These are phyloP conservation scores for Trachops cirrhosus DNA, from an alignment of 2,797 vertebrate species.

Conservation along the genomic window DNA sequence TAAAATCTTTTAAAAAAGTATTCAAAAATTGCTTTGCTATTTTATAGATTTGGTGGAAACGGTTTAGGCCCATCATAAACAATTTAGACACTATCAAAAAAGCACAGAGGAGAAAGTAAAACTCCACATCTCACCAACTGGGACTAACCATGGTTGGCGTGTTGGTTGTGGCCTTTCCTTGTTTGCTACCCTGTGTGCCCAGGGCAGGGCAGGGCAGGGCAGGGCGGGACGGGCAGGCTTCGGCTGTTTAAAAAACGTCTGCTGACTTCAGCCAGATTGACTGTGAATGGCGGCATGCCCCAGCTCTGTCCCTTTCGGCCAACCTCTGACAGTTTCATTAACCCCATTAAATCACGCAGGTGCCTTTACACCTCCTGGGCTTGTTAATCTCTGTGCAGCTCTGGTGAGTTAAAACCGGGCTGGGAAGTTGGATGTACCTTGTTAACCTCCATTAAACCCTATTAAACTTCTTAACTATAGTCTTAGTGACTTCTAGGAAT, in stretches of 20 bases:
- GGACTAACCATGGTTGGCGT: background rate
- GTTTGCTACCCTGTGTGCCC: background rate
- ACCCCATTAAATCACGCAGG: conserved; percentile 67
- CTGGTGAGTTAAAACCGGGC: conserved; percentile 57
- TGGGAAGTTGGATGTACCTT: conserved; percentile 64
- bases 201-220: background rate
- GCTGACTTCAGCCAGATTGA: conserved; percentile 1
- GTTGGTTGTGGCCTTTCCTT: background rate
- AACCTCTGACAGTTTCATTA: conserved; percentile 69
- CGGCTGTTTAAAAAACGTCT: background rate
- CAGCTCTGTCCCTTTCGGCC: background rate
- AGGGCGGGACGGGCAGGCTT: background rate
- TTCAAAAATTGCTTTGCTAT: background rate
- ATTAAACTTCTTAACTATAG: conserved; percentile 64
- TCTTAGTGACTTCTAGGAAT: conserved; percentile 61
- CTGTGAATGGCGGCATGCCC: background rate
- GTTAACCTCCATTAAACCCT: conserved; percentile 75
- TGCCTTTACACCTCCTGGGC: conserved; percentile 39
- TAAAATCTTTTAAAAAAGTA: too few relatives aligned
- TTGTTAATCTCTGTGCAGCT: conserved; percentile 42
- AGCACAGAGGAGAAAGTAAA: background rate
- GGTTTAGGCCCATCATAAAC: background rate
- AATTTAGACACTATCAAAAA: background rate
- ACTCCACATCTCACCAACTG: background rate
- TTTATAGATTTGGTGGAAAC: conserved; percentile 3